Evolutionary conservation across 2,797 vertebrate species (phyloP).

Genomic region (Thaleichthys pacificus): DNA sequence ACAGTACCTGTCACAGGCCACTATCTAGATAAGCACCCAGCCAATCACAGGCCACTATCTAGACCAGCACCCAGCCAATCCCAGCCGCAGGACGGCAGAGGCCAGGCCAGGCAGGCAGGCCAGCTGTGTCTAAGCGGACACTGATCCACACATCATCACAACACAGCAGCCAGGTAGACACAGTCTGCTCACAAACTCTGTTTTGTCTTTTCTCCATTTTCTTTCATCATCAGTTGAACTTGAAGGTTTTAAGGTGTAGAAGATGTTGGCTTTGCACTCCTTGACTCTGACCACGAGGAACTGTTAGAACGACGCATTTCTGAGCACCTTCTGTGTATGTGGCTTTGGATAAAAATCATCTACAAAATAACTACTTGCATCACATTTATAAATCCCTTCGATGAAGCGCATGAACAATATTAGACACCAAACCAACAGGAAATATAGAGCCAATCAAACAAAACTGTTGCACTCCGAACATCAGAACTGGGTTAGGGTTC

Average conservation of each 20-base stretch:
- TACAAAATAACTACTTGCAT: too few species aligned
- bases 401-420: too few species aligned
- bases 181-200: conserved; percentile 11
- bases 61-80: too few species aligned
- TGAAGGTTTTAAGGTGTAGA: too few species aligned
- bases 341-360: too few species aligned
- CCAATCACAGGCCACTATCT: conserved; percentile 34
- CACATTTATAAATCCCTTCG: too few species aligned
- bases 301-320: too few species aligned
- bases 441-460: conserved; percentile 13
- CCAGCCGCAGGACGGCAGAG: conserved; percentile 19
- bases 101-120: conserved; percentile 13
- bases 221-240: too few species aligned
- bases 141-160: conserved; percentile 10
- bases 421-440: conserved; percentile 9
- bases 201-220: neutral
- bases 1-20: conserved; percentile 70
- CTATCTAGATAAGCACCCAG: conserved; percentile 68
- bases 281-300: too few species aligned
- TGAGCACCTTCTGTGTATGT: too few species aligned
- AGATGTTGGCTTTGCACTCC: too few species aligned
- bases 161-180: conserved; percentile 11
- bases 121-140: conserved; percentile 2
- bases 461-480: conserved; percentile 45
- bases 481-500: conserved; percentile 45